Evolutionary conservation across 2,888 invertebrate genomes (phyloP).

Genomic region (Mylabris sibirica): DNA sequence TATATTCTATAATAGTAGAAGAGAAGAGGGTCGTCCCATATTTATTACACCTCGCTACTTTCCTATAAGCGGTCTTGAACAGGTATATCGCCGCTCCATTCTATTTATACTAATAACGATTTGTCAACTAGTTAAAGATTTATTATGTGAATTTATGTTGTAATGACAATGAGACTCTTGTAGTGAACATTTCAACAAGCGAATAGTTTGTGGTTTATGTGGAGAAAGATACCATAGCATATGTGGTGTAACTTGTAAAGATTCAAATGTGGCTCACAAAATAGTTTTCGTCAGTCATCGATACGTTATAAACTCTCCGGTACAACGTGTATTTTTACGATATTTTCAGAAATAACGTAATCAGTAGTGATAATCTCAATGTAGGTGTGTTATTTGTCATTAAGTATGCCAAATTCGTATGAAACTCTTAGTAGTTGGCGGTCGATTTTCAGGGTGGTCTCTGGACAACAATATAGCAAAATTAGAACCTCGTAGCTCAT

Average conservation of each 20-base stretch:
- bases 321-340: too few relatives aligned
- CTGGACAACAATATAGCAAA: too few relatives aligned
- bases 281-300: too few relatives aligned
- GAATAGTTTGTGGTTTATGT: neutral
- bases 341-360: too few relatives aligned
- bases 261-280: too few relatives aligned
- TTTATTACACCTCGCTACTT: conserved; percentile 50
- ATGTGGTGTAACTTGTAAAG: neutral
- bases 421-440: too few relatives aligned
- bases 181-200: conserved; percentile 22
- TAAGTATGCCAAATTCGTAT: too few relatives aligned
- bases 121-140: conserved; percentile 50
- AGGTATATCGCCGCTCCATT: conserved; percentile 35
- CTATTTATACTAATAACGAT: conserved; percentile 41
- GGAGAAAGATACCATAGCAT: neutral
- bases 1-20: conserved; percentile 37
- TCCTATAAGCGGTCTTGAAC: conserved; percentile 39
- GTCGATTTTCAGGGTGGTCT: too few relatives aligned
- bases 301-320: too few relatives aligned
- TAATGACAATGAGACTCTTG: conserved; percentile 15
- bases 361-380: too few relatives aligned
- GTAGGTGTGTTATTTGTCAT: too few relatives aligned
- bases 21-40: conserved; percentile 44
- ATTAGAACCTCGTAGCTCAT: too few relatives aligned
- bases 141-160: conserved; percentile 49